Base-by-base conservation (phyloP, 2,113 vertebrate genomes). In the Cervus canadensis region DNA sequence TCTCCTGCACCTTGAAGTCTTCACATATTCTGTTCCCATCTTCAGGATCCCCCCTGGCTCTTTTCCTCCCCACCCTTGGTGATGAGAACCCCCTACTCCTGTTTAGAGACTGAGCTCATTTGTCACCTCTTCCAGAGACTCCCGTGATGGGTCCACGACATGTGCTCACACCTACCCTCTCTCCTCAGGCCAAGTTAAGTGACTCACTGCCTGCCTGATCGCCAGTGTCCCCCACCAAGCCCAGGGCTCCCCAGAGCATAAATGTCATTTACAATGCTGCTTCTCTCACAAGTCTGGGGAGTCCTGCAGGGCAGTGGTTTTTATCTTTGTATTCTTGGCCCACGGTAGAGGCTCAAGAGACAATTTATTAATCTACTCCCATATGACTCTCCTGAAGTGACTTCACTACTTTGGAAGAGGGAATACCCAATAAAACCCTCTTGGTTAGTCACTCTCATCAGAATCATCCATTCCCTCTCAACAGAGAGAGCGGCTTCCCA, bases 111-210 rank as follows among this genome's bases (percentile, higher is more conserved):
- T 28, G 56, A 52, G 81, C 48, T 79, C n/a, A 23, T n/a, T 45
- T n/a, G 25, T 45, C 57, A 57, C 16, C 3, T 54, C 8, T 23
- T 43, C 23, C 11, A 19, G 26, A 40, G 21, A 4, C 36, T 30
- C 78, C 43, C 11, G 12, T 36, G 21, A 50, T 15, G 76, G 78
- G 71, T 25, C 1, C 10, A 0, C 0, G 0, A 71, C 52, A 36
- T 4, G 28, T 15, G 11, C 54, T 59, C n/a, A 71, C 8, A 91
- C 25, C 13, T 26, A 5, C 3, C 16, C 50, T 59, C 3, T 15
- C 40, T 67, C 14, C 8, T 21, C 6, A n/a, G 26, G 3, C n/a
- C 23, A 17, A 10, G 12, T 5, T 36, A 13, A 6, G 48, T 1
- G 13, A 87, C 19, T 81, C 13, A 56, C 36, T 17, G 36, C 16